These are phyloP conservation scores for Sycophila sp. DNA, from an alignment of 1,140 invertebrate genomes.

Conservation along the genomic window DNA sequence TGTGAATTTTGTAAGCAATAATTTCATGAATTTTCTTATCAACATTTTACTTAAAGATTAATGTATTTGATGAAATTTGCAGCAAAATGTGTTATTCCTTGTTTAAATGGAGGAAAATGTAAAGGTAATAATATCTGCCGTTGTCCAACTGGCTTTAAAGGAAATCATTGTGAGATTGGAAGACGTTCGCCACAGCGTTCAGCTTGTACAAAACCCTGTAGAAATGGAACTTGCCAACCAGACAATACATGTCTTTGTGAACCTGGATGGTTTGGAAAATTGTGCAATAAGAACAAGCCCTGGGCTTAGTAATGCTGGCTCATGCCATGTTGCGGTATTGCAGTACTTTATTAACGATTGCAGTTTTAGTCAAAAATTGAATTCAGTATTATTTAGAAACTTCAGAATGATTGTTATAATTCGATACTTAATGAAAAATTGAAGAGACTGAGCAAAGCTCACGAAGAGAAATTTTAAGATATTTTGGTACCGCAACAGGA, in stretches of 20 bases:
- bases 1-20: constrained; percentile 89
- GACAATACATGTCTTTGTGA: constrained; percentile 79
- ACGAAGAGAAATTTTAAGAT: constrained; percentile 2
- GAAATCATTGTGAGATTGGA: constrained; percentile 88
- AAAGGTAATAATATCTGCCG: constrained; percentile 87
- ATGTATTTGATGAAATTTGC: too few relatives aligned
- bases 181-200: constrained; percentile 73
- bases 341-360: neutral
- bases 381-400: constrained; percentile 27
- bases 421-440: neutral
- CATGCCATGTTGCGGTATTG: constrained; percentile 7
- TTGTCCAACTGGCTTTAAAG: constrained; percentile 80
- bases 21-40: neutral
- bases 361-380: constrained; percentile 7
- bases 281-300: constrained; percentile 73
- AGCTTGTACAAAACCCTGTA: constrained; percentile 75
- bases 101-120: constrained; percentile 85
- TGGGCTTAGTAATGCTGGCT: constrained; percentile 56
- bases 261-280: constrained; percentile 76
- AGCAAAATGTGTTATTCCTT: constrained; percentile 91
- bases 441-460: neutral
- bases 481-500: constrained; percentile 23
- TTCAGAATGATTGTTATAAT: constrained; percentile 16
- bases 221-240: constrained; percentile 76
- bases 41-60: neutral